Evolutionary conservation across 2,797 vertebrate genomes (phyloP), one percentile per base, ranked within the genome.

Genomic region (Aplochiton taeniatus): DNA sequence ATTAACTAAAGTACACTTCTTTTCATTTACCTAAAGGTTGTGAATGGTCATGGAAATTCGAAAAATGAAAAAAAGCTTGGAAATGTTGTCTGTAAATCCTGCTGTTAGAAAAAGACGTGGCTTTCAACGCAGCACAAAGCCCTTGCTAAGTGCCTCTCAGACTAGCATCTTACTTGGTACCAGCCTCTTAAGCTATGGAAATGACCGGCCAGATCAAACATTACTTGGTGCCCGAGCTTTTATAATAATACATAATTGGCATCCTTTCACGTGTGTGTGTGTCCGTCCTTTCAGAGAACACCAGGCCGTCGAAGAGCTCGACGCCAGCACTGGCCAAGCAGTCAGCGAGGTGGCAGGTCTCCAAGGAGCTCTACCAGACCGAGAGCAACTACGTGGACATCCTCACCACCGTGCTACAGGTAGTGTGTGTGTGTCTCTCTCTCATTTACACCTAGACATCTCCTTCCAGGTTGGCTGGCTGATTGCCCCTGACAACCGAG

Each of bases 331-430:
- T 90, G 52, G 70, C 90, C 66, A 98, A 97, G 90, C 96, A 97
- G 88, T 98, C 98, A 20, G 97, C 98, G 45, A 90, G 98, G 68
- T 99, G 96, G 96, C 98, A 99, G 83, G 97, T 99, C 83, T 96
- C 96, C 75, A 99, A 97, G 87, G 98, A 99, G 77, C 91, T 99
- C 52, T 98, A 98, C 92, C 98, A 99, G 85, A 99, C 97, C 0
- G 98, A 99, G 87, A 98, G 95, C 88, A 99, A 99, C 91, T 99
- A 99, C 0, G 97, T 99, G 65, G 95, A 96, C 85, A 99, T 99
- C 86, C 85, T 99, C 69, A 93, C 91, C 71, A 99, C 96, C 49
- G 90, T 99, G 66, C 91, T 98, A 79, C 93, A 98, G 94, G 96
- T 97, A 89, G 83, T 83, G n/a, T n/a, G n/a, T 55, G 45, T 70